Evolutionary conservation across 2,797 vertebrate genomes (phyloP), one percentile per base, ranked within the genome.

Genomic region (Myoxocephalus aenaeus): DNA sequence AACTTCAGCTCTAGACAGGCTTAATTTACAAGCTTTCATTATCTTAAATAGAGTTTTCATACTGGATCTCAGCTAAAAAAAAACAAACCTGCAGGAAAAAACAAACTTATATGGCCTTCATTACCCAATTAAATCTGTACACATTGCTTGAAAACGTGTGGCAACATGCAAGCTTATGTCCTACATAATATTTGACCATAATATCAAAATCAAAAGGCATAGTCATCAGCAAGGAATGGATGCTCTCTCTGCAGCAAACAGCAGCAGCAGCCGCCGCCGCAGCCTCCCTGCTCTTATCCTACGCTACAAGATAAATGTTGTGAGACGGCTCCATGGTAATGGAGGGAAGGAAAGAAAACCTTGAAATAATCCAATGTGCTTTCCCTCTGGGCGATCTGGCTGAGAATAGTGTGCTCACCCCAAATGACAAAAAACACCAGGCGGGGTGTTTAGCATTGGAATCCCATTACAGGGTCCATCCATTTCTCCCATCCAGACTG

Each of bases 401-500:
- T 81, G 79, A 75, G 90, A 86, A 88, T 57, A 77, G 77, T 83
- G 76, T 89, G 90, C 80, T 90, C 87, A 88, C 87, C 89, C 90
- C 81, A 91, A 93, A 93, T 92, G 91, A 92, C 87, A 91, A 92
- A 93, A 93, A 91, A 85, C 89, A 90, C 85, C 44, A 88, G 82
- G 82, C 84, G 68, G 82, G 65, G 89, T 91, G 90, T 92, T 94
- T 94, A 94, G 92, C 93, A 94, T 93, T 77, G 92, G 89, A 94
- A 94, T 93, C 89, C 91, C 93, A 94, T 94, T 94, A 94, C 68
- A 68, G 86, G 54, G 76, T 82, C 54, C 14, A 91, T 92, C 90
- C 87, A 92, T 90, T 89, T 90, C 86, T 89, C 73, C 87, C 74
- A 77, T 90, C 88, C 73, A 87, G 73, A 63, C 82, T 58, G 79